A percentile compares a stretch with the other conserved stretches of the same genome.
Evolutionary conservation across 2,797 vertebrate species (phyloP).

Genomic region (Eidolon dupreanum): DNA sequence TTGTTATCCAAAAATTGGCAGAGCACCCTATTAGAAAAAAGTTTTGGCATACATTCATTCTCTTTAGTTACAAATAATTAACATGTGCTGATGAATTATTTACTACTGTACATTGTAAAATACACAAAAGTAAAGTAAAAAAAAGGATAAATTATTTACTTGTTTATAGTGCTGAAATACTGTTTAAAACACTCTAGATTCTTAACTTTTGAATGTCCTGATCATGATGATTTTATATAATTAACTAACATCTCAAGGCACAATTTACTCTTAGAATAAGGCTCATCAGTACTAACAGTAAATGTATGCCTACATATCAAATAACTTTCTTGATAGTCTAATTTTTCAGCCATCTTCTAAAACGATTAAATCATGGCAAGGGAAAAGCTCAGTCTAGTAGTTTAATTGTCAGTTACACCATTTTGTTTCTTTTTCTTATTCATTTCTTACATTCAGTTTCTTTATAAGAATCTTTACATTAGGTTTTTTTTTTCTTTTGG

Average conservation of each 20-base stretch:
- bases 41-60: not conserved
- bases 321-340: not conserved
- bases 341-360: not conserved
- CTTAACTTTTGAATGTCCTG: not conserved
- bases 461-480: not conserved
- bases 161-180: not conserved
- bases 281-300: not conserved
- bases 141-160: not conserved
- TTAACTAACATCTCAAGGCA: not conserved
- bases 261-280: not conserved
- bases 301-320: not conserved
- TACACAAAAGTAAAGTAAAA: not conserved
- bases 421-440: not conserved
- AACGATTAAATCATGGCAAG: not conserved
- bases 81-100: not conserved
- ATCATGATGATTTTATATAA: not conserved
- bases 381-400: not conserved
- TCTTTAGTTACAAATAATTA: constrained; percentile 16
- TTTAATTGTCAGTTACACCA: not conserved
- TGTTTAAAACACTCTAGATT: not conserved
- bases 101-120: not conserved
- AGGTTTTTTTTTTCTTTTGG: not conserved
- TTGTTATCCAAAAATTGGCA: not conserved
- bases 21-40: not conserved
- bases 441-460: not conserved